These are phyloP conservation scores for Fistularia commersonii DNA, from an alignment of 2,797 vertebrate species.

Conservation along the genomic window DNA sequence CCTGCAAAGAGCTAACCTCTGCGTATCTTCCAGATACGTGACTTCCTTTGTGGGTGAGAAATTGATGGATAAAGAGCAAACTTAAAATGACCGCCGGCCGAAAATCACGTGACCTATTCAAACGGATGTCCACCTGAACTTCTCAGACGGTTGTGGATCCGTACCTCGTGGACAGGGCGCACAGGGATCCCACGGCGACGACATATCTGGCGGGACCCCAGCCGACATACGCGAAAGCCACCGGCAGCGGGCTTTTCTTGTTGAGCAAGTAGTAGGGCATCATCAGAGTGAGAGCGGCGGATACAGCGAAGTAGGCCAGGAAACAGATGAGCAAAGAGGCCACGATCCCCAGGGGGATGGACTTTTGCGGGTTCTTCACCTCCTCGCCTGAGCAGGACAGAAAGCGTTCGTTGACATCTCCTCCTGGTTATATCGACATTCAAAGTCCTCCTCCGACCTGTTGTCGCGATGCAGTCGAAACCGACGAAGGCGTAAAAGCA, in stretches of 20 bases:
- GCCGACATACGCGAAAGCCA: conserved; percentile 78
- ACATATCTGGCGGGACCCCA: conserved; percentile 80
- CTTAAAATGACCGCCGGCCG: too few relatives aligned
- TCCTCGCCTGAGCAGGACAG: conserved; percentile 79
- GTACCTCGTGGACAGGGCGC: conserved; percentile 85
- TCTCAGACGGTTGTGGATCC: too few relatives aligned
- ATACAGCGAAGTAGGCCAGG: conserved; percentile 84
- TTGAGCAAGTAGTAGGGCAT: conserved; percentile 85
- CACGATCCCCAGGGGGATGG: conserved; percentile 82
- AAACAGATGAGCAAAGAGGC: conserved; percentile 85
- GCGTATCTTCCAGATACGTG: too few relatives aligned
- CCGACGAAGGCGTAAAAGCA: conserved; percentile 93
- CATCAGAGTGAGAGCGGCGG: conserved; percentile 86
- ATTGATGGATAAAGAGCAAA: too few relatives aligned
- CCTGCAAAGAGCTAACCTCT: too few relatives aligned
- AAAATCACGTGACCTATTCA: too few relatives aligned
- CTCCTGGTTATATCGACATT: neutral
- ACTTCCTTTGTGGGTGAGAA: too few relatives aligned
- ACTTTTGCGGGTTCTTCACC: conserved; percentile 83
- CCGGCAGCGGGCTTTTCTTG: conserved; percentile 79
- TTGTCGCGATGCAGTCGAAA: conserved; percentile 88
- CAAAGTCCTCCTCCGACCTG: conserved; percentile 47
- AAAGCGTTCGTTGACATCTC: neutral
- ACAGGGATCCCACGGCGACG: conserved; percentile 84
- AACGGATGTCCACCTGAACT: too few relatives aligned